phyloP scores from a whole-genome alignment of 2,113 vertebrate genomes.

The Ramphastos sulfuratus region DNA sequence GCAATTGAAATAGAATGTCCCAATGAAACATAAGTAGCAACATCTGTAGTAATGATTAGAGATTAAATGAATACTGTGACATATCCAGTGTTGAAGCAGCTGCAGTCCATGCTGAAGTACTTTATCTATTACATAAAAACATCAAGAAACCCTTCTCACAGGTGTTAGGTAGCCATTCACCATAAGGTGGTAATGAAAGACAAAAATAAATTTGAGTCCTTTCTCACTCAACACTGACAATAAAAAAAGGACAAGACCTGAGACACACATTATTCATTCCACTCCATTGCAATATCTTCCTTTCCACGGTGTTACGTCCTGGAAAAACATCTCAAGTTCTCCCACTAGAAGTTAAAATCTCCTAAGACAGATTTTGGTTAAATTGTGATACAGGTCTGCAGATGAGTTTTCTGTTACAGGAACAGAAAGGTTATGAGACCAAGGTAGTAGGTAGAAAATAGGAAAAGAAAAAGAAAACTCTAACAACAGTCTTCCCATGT shows the following conservation, averaged over 20 bases:
- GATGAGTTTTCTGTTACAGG: background rate
- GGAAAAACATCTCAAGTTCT: background rate
- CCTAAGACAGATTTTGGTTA: background rate
- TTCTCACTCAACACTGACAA: background rate
- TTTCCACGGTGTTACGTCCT: background rate
- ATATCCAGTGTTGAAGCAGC: background rate
- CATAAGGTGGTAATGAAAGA: background rate
- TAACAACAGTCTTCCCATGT: background rate
- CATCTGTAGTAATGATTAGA: constrained; percentile 16
- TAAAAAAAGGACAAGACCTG: background rate
- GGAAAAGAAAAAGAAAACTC: background rate
- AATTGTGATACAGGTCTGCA: background rate
- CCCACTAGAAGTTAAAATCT: background rate
- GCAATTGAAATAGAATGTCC: background rate
- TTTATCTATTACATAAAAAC: background rate
- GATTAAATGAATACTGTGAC: background rate
- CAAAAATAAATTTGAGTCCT: background rate
- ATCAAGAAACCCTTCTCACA: background rate
- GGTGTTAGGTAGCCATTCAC: background rate
- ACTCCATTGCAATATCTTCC: background rate
- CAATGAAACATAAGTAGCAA: background rate
- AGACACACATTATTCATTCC: background rate
- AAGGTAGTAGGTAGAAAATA: background rate
- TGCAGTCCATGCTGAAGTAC: background rate
- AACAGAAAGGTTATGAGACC: background rate